These are phyloP conservation scores for Tryphoninae sp. DNA, from an alignment of 2,888 invertebrate species.

Conservation along the genomic window DNA sequence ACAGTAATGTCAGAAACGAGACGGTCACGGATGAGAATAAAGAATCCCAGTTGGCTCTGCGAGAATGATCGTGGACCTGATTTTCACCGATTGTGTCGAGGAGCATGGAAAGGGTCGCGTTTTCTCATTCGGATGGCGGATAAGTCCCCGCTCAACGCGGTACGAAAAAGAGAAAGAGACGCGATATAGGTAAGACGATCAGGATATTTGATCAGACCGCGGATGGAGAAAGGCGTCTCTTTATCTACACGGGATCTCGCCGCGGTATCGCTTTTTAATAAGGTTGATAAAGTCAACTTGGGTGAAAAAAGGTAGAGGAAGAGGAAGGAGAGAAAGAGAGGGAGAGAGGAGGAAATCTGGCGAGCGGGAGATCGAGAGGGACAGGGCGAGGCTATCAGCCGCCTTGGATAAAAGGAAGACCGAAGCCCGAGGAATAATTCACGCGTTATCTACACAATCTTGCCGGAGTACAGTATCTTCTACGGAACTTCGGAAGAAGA, in stretches of 20 bases:
- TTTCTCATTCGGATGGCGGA: conserved; percentile 32
- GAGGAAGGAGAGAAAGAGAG: conserved; percentile 20
- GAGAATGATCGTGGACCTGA: conserved; percentile 23
- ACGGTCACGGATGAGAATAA: not conserved
- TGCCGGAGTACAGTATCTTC: conserved; percentile 76
- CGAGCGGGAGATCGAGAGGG: conserved; percentile 28
- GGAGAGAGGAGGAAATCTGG: conserved; percentile 26
- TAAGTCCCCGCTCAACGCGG: conserved; percentile 14
- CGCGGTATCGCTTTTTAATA: conserved; percentile 78
- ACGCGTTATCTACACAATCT: conserved; percentile 80
- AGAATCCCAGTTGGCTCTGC: not conserved
- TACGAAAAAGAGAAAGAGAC: conserved; percentile 22
- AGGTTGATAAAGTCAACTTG: conserved; percentile 80
- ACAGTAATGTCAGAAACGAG: not conserved
- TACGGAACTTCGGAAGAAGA: conserved; percentile 65
- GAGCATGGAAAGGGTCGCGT: conserved; percentile 35
- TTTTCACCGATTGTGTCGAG: conserved; percentile 28
- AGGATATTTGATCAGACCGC: conserved; percentile 66
- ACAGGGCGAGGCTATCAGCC: conserved; percentile 63
- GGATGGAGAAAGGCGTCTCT: conserved; percentile 68
- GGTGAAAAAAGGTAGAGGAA: conserved; percentile 45
- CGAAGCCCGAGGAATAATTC: conserved; percentile 77
- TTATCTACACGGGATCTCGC: conserved; percentile 77
- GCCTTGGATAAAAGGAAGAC: conserved; percentile 71
- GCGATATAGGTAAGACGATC: conserved; percentile 47